Base-by-base conservation (phyloP, 2,797 vertebrate species). In the Acrossocheilus wenchowensis region DNA sequence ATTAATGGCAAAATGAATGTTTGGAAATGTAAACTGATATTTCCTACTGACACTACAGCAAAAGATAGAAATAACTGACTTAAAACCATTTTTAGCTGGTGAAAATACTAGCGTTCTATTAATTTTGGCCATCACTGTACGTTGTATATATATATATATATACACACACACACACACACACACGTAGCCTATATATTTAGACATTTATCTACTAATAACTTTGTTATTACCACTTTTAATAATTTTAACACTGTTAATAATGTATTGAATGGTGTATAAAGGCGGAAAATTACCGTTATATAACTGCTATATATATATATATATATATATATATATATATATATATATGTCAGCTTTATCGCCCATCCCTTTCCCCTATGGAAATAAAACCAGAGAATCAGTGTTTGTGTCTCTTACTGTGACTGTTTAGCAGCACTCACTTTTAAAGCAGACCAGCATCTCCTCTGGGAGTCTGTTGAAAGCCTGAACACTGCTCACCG, bases 401-500 rank as follows among this genome's bases (percentile, higher is more conserved):
- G 75, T 84, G 77, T 87, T 30, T 69, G 26, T 60, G 66, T 60
- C 73, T 78, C 45, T 43, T 68, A 34, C 57, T 68, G 79, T 68
- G 57, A 23, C 69, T 87, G 69, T 82, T 81, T 78, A 78, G 60
- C 75, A 41, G 54, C 77, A 60, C 77, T 82, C 68, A 50, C 78
- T 88, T 36, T 54, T 62, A 84, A 86, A 87, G 71, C 82, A 86
- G 54, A 52, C 71, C 86, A 86, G 81, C 34, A 34, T 78, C 74
- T 86, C 86, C 84, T 73, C 68, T 90, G 86, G 83, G 86, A 85
- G 73, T 87, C 78, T 68, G 77, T 54, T 86, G 60, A 77, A 69
- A 88, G 69, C 39, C 82, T 77, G 87, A 87, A 87, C 75, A 86
- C 84, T 72, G 81, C 72, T 81, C 81, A 21, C 79, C 12, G 85